phyloP scores from a whole-genome alignment of 2,888 invertebrate genomes.

The Andrena haemorrhoa region DNA sequence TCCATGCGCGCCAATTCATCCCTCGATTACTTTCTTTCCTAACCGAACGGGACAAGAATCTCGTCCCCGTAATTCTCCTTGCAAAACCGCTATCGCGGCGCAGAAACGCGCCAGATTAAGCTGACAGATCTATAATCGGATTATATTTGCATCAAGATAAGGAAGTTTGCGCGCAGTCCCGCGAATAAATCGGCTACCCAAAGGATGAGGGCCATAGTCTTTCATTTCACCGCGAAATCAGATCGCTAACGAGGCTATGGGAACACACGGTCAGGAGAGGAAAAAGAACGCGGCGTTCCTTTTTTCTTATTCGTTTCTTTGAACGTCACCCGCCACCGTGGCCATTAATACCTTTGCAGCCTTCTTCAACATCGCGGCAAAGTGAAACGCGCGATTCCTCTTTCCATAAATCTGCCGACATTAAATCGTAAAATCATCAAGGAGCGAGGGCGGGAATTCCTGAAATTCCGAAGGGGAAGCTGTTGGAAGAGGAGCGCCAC shows the following conservation, averaged over 20 bases:
- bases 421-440: background rate
- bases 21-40: background rate
- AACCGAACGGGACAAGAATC: background rate
- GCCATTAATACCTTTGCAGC: no score
- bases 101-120: slow-evolving; percentile 28
- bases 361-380: no score
- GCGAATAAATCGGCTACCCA: slow-evolving; percentile 41
- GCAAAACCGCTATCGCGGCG: slow-evolving; percentile 12
- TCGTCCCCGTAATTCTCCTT: background rate
- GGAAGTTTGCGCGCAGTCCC: slow-evolving; percentile 22
- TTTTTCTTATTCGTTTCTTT: no score
- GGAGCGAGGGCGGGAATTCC: background rate
- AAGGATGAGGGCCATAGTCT: slow-evolving; percentile 32
- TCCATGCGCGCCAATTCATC: background rate
- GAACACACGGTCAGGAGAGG: background rate
- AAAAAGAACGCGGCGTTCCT: background rate
- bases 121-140: slow-evolving; percentile 46
- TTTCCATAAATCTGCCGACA: background rate
- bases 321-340: no score
- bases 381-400: no score
- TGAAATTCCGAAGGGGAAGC: background rate
- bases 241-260: background rate
- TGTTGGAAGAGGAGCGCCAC: no score
- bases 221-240: slow-evolving; percentile 10
- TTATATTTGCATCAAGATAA: slow-evolving; percentile 54